Base-by-base conservation (phyloP, 2,797 vertebrate genomes). In the Malacoctenus gilli region DNA sequence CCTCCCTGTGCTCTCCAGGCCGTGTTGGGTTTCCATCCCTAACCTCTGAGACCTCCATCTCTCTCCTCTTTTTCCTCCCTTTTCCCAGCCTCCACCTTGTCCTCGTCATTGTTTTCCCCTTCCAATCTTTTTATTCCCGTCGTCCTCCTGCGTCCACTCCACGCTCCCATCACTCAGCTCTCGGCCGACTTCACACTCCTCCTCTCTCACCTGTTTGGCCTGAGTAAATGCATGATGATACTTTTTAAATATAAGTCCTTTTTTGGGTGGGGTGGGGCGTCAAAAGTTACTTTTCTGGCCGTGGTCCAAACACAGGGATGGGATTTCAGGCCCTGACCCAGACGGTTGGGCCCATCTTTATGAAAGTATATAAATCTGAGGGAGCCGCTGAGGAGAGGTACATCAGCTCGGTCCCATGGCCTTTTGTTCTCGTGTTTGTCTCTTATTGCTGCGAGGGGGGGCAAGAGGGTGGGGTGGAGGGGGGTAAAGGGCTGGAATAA, bases 341-440 rank as follows among this genome's bases (percentile, higher is more conserved):
- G 84, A 86, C 73, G 38, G 68, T 86, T 58, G 68, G 73, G 47
- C 44, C 77, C 62, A 20, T 81, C 78, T 90, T 88, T 86, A 90
- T 87, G 84, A 88, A 89, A 83, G 76, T 68, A 59, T 80, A 82
- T 86, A 90, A 89, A 91, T 90, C 82, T 85, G 56, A 79, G 40
- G 31, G 43, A 76, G 75, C 67, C 61, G 55, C 48, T 57, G 56
- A 75, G 46, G 67, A 59, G 56, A 75, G 46, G 67, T 54, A 62
- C 78, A 65, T 64, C 72, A 22, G 54, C 36, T 77, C 28, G 53
- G 61, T 69, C 78, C 62, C 54, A 52, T 75, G 75, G 75, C 71
- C 80, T 77, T 83, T 82, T 83, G 65, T 82, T 80, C 79, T 80
- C 46, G 51, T 57, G 65, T 54, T 67, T 48, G 63, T 46, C 61